Evolutionary conservation across 1,140 invertebrate genomes (phyloP), one percentile per base, ranked within the genome.

Genomic region (Drosophila subpulchrella): DNA sequence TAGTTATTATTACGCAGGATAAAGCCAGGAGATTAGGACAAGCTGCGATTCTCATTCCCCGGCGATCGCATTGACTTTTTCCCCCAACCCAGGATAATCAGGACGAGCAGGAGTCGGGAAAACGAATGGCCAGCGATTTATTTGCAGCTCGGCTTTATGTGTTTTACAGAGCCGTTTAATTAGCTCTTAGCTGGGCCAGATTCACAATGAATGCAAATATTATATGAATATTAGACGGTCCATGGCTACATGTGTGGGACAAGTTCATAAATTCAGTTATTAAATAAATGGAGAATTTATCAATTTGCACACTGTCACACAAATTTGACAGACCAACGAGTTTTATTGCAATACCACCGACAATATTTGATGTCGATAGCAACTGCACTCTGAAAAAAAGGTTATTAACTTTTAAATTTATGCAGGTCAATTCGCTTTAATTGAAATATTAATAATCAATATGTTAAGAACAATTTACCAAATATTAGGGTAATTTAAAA

Each of bases 1-100:
- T 84, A 85, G 81, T 84, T 84, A 85, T 84, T 85, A 84, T 81
- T 85, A 85, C 73, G 77, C 77, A 58, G 81, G 81, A 74, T 79
- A 63, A 83, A 76, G 83, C 75, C 71, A 76, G 78, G 66, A 62
- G 83, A 85, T 83, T 83, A 88, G 60, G 34, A 71, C 78, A 78
- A 88, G 76, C 81, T 84, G 71, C 47, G 76, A 84, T 79, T 58
- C 60, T 42, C 53, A 65, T 44, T 61, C 41, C 11, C 17, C 30
- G 11, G 17, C 62, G 67, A 72, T 72, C 56, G 66, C 68, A 72
- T 41, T 72, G 68, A 72, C 68, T 71, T 71, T 71, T 30, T 57
- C 17, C 15, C 8, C 11, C 6, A 32, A 44, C 20, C 30, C 36
- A 41, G 24, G 17, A 24, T 17, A 42, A 10, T 7, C n/a, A 17